Conservation (phyloP, 2,888 invertebrate genomes). For the Ophion ventricosus region DNA sequence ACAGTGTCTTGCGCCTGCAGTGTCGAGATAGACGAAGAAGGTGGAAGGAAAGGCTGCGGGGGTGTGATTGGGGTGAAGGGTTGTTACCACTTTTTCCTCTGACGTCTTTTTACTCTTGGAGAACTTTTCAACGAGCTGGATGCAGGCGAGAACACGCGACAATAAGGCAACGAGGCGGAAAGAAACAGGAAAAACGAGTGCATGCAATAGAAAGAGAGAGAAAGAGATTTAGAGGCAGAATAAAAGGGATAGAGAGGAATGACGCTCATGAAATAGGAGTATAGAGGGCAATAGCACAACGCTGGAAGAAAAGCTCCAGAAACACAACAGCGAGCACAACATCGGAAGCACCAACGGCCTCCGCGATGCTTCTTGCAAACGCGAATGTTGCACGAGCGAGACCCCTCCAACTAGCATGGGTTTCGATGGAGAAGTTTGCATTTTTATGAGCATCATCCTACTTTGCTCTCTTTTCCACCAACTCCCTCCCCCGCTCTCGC, state of each 20-base stretch:
- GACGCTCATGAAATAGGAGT: slow-evolving; percentile 46
- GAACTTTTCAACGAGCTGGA: slow-evolving; percentile 58
- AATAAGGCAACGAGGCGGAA: slow-evolving; percentile 52
- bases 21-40: slow-evolving; percentile 36
- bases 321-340: slow-evolving; percentile 44
- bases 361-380: slow-evolving; percentile 31
- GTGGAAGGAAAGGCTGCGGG: background rate
- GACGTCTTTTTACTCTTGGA: slow-evolving; percentile 49
- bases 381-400: slow-evolving; percentile 33
- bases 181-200: background rate
- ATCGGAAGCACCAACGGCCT: slow-evolving; percentile 40
- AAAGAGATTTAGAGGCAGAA: slow-evolving; percentile 3
- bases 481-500: slow-evolving; percentile 32
- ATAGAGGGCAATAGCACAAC: slow-evolving; percentile 32
- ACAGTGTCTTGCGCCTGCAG: slow-evolving; percentile 28
- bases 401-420: slow-evolving; percentile 50
- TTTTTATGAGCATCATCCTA: slow-evolving; percentile 75
- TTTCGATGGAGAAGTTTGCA: slow-evolving; percentile 76
- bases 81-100: slow-evolving; percentile 60
- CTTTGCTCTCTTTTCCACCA: slow-evolving; percentile 51
- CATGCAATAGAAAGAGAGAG: slow-evolving; percentile 7
- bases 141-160: slow-evolving; percentile 57
- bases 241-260: slow-evolving; percentile 34
- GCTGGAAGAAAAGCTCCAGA: slow-evolving; percentile 54
- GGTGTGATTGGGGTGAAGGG: slow-evolving; percentile 51